These are phyloP conservation scores for Ivindomyrus marchei DNA, from an alignment of 2,113 vertebrate species.

Conservation along the genomic window DNA sequence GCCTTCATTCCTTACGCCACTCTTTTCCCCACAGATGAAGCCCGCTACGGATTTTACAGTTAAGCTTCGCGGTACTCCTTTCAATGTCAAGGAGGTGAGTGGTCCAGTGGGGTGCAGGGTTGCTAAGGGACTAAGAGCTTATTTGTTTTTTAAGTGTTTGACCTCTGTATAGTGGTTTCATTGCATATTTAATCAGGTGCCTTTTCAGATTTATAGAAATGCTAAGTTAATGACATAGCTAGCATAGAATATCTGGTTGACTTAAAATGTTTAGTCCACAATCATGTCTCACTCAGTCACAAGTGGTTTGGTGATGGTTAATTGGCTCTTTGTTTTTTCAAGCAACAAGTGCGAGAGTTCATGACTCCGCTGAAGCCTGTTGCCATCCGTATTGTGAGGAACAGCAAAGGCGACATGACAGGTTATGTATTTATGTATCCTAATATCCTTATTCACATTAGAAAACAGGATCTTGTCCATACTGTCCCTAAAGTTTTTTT, in stretches of 20 bases:
- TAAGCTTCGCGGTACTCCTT: constrained; percentile 77
- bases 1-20: constrained; percentile 18
- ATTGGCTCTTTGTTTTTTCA: neutral
- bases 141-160: neutral
- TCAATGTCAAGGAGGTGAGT: constrained; percentile 76
- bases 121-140: neutral
- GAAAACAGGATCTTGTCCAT: neutral
- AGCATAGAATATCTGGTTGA: neutral
- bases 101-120: neutral
- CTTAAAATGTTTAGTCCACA: neutral
- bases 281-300: neutral
- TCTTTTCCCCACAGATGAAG: constrained; percentile 38
- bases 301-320: neutral
- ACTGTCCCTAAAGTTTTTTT: neutral
- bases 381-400: constrained; percentile 75
- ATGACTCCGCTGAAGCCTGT: constrained; percentile 80
- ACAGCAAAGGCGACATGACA: constrained; percentile 70
- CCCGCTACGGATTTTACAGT: constrained; percentile 70
- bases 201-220: neutral
- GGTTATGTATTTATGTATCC: constrained; percentile 50
- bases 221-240: neutral
- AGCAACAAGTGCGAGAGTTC: constrained; percentile 86
- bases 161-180: neutral
- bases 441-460: neutral
- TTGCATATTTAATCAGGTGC: neutral